phyloP scores from a whole-genome alignment of 2,113 vertebrate species.

The Paratilapia polleni region DNA sequence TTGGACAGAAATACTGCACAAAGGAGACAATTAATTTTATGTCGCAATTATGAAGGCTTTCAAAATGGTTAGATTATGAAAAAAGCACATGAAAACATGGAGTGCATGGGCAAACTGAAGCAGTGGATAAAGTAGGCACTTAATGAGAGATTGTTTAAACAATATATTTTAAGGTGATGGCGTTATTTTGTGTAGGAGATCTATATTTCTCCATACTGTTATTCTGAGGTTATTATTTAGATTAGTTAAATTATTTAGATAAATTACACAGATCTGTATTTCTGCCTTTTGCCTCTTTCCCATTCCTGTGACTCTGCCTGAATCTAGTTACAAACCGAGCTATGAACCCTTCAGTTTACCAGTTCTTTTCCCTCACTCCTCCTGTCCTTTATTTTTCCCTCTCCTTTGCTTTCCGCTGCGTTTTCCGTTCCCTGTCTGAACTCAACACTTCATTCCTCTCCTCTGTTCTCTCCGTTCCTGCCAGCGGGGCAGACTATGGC shows the following conservation, averaged over 20 bases:
- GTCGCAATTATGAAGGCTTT: background rate
- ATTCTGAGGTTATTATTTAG: background rate
- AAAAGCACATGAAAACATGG: background rate
- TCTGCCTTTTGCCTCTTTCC: background rate
- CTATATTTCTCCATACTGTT: background rate
- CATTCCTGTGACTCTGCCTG: background rate
- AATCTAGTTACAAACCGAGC: background rate
- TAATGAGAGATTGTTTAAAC: background rate
- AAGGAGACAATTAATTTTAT: background rate
- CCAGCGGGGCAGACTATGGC: constrained; percentile 94
- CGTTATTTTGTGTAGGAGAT: background rate
- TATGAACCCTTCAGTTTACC: background rate
- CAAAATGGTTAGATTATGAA: background rate
- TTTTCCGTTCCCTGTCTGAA: background rate
- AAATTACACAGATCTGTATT: background rate
- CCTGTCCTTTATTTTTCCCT: background rate
- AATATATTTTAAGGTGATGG: background rate
- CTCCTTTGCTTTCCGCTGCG: background rate
- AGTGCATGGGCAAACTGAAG: background rate
- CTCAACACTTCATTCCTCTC: background rate
- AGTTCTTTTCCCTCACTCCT: background rate
- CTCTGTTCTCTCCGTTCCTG: constrained; percentile 13
- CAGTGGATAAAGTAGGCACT: background rate
- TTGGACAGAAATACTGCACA: background rate
- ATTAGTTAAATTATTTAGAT: too few relatives aligned